These are phyloP conservation scores for Tiliacea citrago DNA, from an alignment of 2,888 invertebrate species.

Conservation along the genomic window DNA sequence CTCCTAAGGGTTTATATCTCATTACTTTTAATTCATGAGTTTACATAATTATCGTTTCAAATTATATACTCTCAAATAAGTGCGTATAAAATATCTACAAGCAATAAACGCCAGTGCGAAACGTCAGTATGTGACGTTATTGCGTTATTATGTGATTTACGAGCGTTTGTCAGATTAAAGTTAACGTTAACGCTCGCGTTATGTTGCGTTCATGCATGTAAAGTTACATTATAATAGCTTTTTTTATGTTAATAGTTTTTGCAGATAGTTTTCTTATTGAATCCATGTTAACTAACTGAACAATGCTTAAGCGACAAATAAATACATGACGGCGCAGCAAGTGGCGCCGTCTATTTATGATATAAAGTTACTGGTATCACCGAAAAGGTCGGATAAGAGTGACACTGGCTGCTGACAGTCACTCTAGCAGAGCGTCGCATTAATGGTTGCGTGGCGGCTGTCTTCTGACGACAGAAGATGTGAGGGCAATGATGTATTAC, in stretches of 20 bases:
- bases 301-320: neutral
- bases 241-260: slow-evolving; percentile 41
- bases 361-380: too few relatives aligned
- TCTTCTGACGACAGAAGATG: too few relatives aligned
- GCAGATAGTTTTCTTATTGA: neutral
- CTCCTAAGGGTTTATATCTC: too few relatives aligned
- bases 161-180: slow-evolving; percentile 66
- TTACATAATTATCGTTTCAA: slow-evolving; percentile 31
- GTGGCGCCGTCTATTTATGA: too few relatives aligned
- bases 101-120: slow-evolving; percentile 63
- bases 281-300: neutral
- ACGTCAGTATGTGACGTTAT: slow-evolving; percentile 63
- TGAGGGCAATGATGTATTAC: too few relatives aligned
- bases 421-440: too few relatives aligned
- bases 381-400: too few relatives aligned
- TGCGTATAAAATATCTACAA: slow-evolving; percentile 47
- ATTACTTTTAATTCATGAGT: neutral
- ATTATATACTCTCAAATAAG: slow-evolving; percentile 48
- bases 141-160: slow-evolving; percentile 69
- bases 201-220: slow-evolving; percentile 55
- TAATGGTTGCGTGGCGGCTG: too few relatives aligned
- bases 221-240: slow-evolving; percentile 42
- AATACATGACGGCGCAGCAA: too few relatives aligned
- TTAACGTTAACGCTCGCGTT: slow-evolving; percentile 62
- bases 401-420: too few relatives aligned